Evolutionary conservation across 2,888 invertebrate species (phyloP), one percentile per base, ranked within the genome.

Genomic region (Masnerella sp.): DNA sequence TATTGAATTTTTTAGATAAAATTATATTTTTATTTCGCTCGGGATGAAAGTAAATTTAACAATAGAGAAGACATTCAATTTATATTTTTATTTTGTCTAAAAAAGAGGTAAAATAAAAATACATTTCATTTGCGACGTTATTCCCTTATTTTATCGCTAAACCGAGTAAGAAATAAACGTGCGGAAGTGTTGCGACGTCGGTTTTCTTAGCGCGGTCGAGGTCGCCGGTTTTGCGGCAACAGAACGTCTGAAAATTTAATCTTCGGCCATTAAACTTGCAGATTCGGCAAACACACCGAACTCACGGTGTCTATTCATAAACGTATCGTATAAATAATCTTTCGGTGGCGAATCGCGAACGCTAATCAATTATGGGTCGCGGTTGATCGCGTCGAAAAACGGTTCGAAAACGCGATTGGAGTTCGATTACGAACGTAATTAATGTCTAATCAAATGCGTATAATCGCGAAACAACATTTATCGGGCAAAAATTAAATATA

Each of bases 201-300:
- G 20, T 40, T 61, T 61, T 49, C 61, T 49, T 40, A 7, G 28
- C 20, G 49, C 49, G 49, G 40, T 61, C 49, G 20, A 25, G 38
- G 47, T 47, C 38, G 14, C 9, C 17, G 20, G 38, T 36, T 58
- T 49, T 40, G 61, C 49, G 61, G 61, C 40, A 8, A 15, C n/a
- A 36, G 47, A 18, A 40, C 20, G 34, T 49, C 45, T 61, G 61
- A 61, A 61, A 61, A 61, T 49, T 61, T 49, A 61, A 61, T 49
- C 40, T 61, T 61, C 28, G 15, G 30, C 49, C 15, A 49, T 49
- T 61, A 40, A 61, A 40, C 49, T 49, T 49, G 61, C 61, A 61
- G 25, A 61, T 61, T 30, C 25, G 4, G 17, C 30, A 38, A 49
- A 49, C 22, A 47, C 20, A 11, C 17, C 2, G 20, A 61, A 47